Evolutionary conservation across 2,888 invertebrate genomes (phyloP), one percentile per base, ranked within the genome.

Genomic region (Bibio marci): DNA sequence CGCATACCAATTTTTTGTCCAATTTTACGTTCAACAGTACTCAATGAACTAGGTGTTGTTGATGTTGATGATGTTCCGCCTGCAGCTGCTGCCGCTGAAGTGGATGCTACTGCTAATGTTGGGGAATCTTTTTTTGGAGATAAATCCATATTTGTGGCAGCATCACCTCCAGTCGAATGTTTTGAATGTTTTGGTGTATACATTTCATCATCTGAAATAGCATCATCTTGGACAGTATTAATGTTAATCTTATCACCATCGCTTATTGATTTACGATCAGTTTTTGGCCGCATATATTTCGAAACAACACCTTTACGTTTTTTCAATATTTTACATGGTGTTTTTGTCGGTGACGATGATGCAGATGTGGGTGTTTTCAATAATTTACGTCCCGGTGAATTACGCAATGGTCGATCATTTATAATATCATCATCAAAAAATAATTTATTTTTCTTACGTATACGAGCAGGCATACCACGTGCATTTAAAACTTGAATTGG

Each of bases 341-440:
- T 66, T 54, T 70, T 69, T 3, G 55, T 54, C 42, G 72, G 69
- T 3, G 71, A 67, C 37, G 64, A 63, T 50, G 67, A 67, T 22
- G 22, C 8, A 6, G 22, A 22, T 46, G 65, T 65, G 19, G 61
- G 60, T 53, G 65, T 64, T 22, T 33, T 33, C 3, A 13, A 10
- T 28, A 60, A 46, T 43, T 56, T 57, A 50, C 63, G 65, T 35
- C 45, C 56, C 8, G 69, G 67, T 5, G 61, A 61, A 39, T 64
- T 50, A 12, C 81, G 78, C 14, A 82, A 73, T 35, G 81, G 78
- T 51, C 80, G 80, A 45, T 76, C 80, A 53, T 83, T 83, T 15
- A 86, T 78, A 51, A 85, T 74, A 56, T 87, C 82, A 58, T 91
- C 90, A 58, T 90, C 88, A 59, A 77, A 90, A 57, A 90, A 90